Conservation (phyloP, 2,797 vertebrate species). For the Chelonia mydas region DNA sequence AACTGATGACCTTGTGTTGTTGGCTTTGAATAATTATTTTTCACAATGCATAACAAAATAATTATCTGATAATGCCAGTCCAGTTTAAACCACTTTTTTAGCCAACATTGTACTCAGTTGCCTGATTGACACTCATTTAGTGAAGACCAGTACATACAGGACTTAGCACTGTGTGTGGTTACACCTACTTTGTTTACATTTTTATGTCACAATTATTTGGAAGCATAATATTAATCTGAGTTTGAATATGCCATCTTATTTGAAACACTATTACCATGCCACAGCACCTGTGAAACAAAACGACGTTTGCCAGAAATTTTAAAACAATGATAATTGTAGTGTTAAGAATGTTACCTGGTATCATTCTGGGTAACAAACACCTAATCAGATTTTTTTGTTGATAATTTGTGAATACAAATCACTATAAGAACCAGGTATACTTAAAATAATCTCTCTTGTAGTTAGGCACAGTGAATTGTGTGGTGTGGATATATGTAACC, state of each 20-base stretch:
- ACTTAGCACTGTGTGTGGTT: background rate
- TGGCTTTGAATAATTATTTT: constrained; percentile 28
- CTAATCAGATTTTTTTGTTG: background rate
- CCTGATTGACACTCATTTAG: constrained; percentile 32
- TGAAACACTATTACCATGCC: background rate
- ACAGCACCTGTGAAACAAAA: background rate
- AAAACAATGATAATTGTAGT: background rate
- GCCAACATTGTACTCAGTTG: constrained; percentile 7
- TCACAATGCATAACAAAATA: constrained; percentile 27
- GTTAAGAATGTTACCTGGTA: background rate
- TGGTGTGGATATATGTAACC: background rate
- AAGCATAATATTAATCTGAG: background rate
- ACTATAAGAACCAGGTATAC: accelerated
- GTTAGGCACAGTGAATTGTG: background rate
- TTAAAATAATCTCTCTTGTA: background rate
- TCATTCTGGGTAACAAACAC: background rate
- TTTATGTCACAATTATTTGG: background rate
- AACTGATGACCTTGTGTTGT: background rate
- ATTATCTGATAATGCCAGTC: constrained; percentile 36
- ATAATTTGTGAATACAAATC: background rate
- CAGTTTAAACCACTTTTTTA: background rate
- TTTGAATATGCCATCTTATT: background rate
- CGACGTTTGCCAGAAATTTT: background rate
- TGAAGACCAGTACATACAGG: constrained; percentile 12
- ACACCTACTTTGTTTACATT: constrained; percentile 5